Evolutionary conservation across 2,113 vertebrate species (phyloP).

Genomic region (Pachycephala philippinensis): DNA sequence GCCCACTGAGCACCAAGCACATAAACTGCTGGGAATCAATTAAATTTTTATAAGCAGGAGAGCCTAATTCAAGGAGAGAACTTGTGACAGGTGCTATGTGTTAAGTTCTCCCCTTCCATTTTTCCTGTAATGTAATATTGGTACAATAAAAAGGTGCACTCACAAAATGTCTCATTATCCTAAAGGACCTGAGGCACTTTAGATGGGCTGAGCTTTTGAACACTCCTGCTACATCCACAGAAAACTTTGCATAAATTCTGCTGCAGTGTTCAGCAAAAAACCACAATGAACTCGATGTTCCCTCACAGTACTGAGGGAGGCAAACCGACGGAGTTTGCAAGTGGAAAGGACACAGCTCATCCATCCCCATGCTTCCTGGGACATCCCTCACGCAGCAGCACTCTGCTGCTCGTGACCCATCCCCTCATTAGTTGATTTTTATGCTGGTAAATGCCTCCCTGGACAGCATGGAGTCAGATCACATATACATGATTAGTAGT

Average conservation of each 20-base stretch:
- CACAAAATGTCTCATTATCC: constrained; percentile 57
- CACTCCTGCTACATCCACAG: background rate
- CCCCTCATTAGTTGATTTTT: constrained; percentile 3
- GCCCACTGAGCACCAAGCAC: constrained; percentile 65
- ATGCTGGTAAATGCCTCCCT: background rate
- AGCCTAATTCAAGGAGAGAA: constrained; percentile 34
- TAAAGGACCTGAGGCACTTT: constrained; percentile 21
- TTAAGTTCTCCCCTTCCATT: background rate
- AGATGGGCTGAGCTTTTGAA: background rate
- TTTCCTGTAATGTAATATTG: constrained; percentile 32
- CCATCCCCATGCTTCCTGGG: background rate
- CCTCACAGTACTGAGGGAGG: background rate
- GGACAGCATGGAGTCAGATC: background rate
- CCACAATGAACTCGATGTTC: background rate
- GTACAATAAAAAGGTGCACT: constrained; percentile 59
- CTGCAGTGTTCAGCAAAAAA: background rate
- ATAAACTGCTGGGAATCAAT: constrained; percentile 42
- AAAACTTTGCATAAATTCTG: background rate
- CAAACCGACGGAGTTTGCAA: background rate
- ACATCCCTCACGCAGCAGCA: background rate
- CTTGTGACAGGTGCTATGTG: constrained; percentile 51
- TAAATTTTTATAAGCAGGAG: constrained; percentile 44
- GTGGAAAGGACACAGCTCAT: background rate
- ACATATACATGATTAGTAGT: background rate
- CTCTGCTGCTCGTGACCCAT: background rate